Conservation (phyloP, 1,140 invertebrate genomes). For the Cepaea nemoralis region DNA sequence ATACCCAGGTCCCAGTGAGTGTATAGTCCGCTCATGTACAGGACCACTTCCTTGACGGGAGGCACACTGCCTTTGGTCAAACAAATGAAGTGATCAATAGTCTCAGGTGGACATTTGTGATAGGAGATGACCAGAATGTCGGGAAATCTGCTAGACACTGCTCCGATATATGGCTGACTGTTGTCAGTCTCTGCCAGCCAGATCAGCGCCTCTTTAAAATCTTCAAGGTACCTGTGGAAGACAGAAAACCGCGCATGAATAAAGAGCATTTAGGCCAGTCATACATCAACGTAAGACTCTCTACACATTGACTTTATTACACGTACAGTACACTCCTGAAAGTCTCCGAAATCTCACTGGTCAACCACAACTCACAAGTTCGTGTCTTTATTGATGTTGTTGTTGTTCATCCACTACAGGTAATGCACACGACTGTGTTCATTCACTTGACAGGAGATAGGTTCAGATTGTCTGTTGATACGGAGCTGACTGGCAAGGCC, state of each 20-base stretch:
- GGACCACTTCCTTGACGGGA: slow-evolving; percentile 54
- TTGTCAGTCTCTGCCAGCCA: slow-evolving; percentile 49
- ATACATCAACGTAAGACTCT: no score
- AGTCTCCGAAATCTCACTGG: no score
- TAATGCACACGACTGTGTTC: no score
- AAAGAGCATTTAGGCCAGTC: no score
- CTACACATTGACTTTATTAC: no score
- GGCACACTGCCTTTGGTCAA: neutral
- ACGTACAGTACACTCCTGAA: no score
- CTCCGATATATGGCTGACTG: slow-evolving; percentile 31
- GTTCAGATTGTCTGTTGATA: no score
- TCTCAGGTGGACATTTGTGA: slow-evolving; percentile 38
- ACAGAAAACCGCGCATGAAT: neutral
- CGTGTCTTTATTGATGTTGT: no score
- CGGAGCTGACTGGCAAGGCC: no score
- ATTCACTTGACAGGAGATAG: no score
- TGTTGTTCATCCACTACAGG: no score
- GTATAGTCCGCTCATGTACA: slow-evolving; percentile 47
- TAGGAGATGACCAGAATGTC: slow-evolving; percentile 46
- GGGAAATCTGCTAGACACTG: slow-evolving; percentile 41
- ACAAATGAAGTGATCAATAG: slow-evolving; percentile 43
- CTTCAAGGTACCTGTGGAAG: slow-evolving; percentile 35
- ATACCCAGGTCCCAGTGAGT: slow-evolving; percentile 28
- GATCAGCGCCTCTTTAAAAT: slow-evolving; percentile 37
- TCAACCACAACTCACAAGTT: no score